phyloP scores from a whole-genome alignment of 1,140 invertebrate species.

The Theocolax elegans region DNA sequence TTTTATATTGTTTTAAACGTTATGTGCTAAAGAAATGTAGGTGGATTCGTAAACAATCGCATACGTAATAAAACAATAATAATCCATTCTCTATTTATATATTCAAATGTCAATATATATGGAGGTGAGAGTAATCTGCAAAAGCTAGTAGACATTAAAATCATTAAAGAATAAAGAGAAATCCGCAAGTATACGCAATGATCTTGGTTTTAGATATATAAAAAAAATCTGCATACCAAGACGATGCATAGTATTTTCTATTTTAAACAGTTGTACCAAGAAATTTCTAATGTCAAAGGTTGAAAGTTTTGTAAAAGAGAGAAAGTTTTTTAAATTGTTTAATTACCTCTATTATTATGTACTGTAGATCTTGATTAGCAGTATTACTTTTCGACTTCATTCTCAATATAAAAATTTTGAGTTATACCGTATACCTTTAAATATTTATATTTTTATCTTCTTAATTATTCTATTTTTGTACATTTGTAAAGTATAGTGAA shows the following conservation, averaged over 20 bases:
- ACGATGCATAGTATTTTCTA: constrained; percentile 6
- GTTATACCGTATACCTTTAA: too few relatives aligned
- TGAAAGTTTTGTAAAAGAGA: neutral
- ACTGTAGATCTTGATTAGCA: too few relatives aligned
- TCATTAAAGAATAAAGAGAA: neutral
- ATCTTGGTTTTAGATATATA: neutral
- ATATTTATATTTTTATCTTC: too few relatives aligned
- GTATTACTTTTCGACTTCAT: too few relatives aligned
- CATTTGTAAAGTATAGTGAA: too few relatives aligned
- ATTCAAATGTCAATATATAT: constrained; percentile 19
- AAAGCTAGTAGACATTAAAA: neutral
- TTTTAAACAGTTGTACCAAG: neutral
- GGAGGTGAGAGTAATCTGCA: neutral
- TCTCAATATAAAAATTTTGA: too few relatives aligned
- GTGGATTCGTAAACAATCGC: too few relatives aligned
- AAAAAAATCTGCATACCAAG: constrained; percentile 9
- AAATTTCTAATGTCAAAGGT: constrained; percentile 27
- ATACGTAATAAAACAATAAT: too few relatives aligned
- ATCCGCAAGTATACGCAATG: neutral
- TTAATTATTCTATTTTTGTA: too few relatives aligned
- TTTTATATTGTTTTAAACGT: too few relatives aligned
- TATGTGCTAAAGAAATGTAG: too few relatives aligned
- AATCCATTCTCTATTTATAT: neutral
- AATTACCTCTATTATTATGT: neutral
- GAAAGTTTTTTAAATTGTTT: constrained; percentile 20